These are phyloP conservation scores for Trichosurus vulpecula DNA, from an alignment of 2,797 vertebrate genomes.

Conservation along the genomic window DNA sequence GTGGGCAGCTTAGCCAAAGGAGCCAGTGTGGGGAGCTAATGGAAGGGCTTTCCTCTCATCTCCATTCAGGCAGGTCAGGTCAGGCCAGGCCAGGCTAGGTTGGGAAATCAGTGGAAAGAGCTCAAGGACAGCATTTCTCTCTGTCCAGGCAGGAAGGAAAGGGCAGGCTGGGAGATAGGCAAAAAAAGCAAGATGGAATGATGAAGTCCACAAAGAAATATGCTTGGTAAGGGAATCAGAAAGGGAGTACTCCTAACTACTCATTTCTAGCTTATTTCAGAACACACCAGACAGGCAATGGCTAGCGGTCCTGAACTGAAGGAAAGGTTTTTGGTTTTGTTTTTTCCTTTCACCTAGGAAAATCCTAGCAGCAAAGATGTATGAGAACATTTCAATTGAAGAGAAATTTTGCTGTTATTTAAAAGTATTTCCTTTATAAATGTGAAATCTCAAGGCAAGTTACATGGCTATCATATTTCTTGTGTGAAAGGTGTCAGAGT, in stretches of 20 bases:
- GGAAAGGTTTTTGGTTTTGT: neutral
- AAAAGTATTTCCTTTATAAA: conserved; percentile 52
- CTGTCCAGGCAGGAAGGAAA: neutral
- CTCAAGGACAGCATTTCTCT: neutral
- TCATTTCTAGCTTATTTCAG: neutral
- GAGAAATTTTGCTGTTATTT: conserved; percentile 8
- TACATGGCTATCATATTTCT: neutral
- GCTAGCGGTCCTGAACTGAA: neutral
- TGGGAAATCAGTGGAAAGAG: neutral
- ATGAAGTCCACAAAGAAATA: neutral
- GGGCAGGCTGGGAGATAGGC: neutral
- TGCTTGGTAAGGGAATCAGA: neutral
- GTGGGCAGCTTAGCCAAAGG: neutral
- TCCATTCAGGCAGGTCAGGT: neutral
- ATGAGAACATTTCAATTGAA: neutral
- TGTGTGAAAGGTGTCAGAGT: neutral
- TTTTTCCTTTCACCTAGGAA: neutral
- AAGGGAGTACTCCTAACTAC: neutral
- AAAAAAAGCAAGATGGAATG: neutral
- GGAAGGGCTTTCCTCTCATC: neutral
- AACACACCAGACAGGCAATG: neutral
- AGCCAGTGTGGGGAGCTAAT: neutral
- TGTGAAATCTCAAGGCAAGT: neutral
- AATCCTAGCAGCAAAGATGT: neutral
- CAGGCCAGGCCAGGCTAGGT: neutral